phyloP scores from a whole-genome alignment of 2,888 invertebrate genomes.

The Drosophila kokeensis region DNA sequence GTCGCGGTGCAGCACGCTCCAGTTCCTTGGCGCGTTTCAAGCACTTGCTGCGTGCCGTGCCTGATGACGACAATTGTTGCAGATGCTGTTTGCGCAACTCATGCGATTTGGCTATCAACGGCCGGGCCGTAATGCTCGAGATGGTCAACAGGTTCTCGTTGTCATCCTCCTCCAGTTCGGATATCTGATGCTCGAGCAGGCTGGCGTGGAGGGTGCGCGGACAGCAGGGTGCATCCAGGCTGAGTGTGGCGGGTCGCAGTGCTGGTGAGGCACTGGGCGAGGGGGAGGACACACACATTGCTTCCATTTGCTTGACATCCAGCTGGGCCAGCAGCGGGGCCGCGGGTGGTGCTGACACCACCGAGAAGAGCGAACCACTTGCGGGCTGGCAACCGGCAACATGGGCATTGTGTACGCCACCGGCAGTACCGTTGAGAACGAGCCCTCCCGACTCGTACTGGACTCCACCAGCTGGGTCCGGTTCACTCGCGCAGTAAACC shows the following conservation, averaged over 20 bases:
- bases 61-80: conserved; percentile 25
- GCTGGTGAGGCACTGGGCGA: conserved; percentile 72
- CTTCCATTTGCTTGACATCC: conserved; percentile 82
- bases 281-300: conserved; percentile 63
- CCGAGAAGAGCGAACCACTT: conserved; percentile 88
- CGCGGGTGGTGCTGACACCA: conserved; percentile 88
- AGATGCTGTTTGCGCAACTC: conserved; percentile 85
- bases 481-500: conserved; percentile 85
- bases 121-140: conserved; percentile 90
- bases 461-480: conserved; percentile 85
- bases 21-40: conserved; percentile 55
- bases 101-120: conserved; percentile 89
- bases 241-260: conserved; percentile 86
- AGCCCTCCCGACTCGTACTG: conserved; percentile 85
- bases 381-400: conserved; percentile 74
- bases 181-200: conserved; percentile 85
- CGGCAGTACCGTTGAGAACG: conserved; percentile 76
- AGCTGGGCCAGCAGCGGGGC: conserved; percentile 84
- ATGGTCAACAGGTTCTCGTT: conserved; percentile 90
- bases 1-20: conserved; percentile 54
- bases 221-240: conserved; percentile 85
- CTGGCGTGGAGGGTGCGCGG: conserved; percentile 84
- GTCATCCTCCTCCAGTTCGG: conserved; percentile 88
- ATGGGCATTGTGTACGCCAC: conserved; percentile 65
- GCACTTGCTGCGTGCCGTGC: conserved; percentile 64